These are phyloP conservation scores for Pristionchus japonicus DNA, from an alignment of 2,888 invertebrate genomes.

Conservation along the genomic window DNA sequence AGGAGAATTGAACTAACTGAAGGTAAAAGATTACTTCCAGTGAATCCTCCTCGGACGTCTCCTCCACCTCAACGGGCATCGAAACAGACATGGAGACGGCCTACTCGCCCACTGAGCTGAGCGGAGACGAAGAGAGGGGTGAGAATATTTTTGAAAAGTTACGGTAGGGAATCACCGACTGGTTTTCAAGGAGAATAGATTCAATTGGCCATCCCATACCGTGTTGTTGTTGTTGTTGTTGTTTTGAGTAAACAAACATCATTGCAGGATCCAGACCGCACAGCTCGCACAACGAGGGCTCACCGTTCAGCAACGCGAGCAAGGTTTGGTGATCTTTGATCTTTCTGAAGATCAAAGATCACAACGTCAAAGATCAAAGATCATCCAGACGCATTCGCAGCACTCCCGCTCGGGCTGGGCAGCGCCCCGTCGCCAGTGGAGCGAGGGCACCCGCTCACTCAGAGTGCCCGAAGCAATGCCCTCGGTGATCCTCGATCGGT, in stretches of 20 bases:
- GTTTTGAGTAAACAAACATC: not conserved
- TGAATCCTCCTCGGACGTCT: not conserved
- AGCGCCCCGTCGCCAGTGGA: not conserved
- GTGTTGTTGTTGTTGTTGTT: too few relatives aligned
- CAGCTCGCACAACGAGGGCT: not conserved
- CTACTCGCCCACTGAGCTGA: not conserved
- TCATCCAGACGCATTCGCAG: not conserved
- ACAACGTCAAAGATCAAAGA: not conserved
- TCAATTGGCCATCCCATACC: too few relatives aligned
- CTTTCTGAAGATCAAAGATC: not conserved
- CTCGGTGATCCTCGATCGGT: constrained; percentile 20
- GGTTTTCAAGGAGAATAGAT: not conserved
- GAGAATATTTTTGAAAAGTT: not conserved
- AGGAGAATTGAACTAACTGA: not conserved
- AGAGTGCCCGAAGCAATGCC: not conserved
- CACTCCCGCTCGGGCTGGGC: not conserved
- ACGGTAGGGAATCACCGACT: not conserved
- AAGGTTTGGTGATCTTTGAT: not conserved
- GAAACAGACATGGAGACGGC: constrained; percentile 28
- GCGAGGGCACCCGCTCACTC: not conserved
- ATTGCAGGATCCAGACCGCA: not conserved
- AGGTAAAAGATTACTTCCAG: not conserved
- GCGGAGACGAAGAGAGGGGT: not conserved
- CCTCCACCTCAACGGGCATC: not conserved
- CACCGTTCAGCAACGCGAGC: not conserved